Evolutionary conservation across 1,140 invertebrate species (phyloP), one percentile per base, ranked within the genome.

Genomic region (Pogonomyrmex barbatus): DNA sequence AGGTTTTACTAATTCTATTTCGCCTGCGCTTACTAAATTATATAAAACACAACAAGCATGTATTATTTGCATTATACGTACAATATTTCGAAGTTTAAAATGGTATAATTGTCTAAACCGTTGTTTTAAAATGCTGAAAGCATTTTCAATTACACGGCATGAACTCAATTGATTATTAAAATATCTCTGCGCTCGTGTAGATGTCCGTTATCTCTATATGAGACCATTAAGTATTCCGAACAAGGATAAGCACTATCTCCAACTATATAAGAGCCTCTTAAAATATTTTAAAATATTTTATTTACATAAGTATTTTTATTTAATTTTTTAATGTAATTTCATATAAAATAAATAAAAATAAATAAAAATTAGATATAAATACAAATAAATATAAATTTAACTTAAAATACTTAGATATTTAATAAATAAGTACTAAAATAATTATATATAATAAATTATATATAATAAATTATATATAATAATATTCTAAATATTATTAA

Each of bases 151-250:
- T 52, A 52, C 50, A 52, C 10, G 50, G 12, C 17, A 58, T 17
- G n/a, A 58, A n/a, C 56, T 58, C n/a, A 58, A 58, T 58, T 10
- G n/a, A 58, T 17, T 58, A 58, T 58, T 58, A 58, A 58, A 58
- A 58, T 58, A n/a, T 17, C 56, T 58, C n/a, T 58, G 24, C 24
- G 24, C 24, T 24, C 24, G 56, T 58, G 56, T 30, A 58, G n/a
- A 24, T 58, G 56, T 30, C 56, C 56, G 5, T 58, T 58, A 30
- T 58, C 56, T 24, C 56, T n/a, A 24, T 58, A 58, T 58, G 56
- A n/a, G 24, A 58, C 56, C 24, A 24, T 52, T 58, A 24, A 5
- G 6, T 30, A 24, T 58, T n/a, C 56, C 50, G 17, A 52, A 52
- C 50, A 52, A 52, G 50, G 4, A 52, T 52, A 52, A 14, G 50